Evolutionary conservation across 2,888 invertebrate species (phyloP), one percentile per base, ranked within the genome.

Genomic region (Cataglyphis albicans): DNA sequence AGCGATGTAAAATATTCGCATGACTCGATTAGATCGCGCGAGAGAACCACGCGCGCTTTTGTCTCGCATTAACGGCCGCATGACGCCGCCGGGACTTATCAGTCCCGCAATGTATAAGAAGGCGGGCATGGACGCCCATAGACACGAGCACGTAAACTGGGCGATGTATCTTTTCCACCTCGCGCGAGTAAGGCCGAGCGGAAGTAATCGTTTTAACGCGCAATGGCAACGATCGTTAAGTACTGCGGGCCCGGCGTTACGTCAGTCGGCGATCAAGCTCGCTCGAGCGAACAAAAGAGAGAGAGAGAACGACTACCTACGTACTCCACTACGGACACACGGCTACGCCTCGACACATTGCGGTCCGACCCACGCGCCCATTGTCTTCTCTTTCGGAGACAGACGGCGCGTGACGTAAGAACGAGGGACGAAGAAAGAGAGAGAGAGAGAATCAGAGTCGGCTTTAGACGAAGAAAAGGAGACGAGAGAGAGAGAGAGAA

Each of bases 281-380:
- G 55, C 52, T 68, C 83, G 84, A 86, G 88, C 85, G 89, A 67
- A 73, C 75, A 35, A 29, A 55, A 7, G 38, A 38, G 38, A 38
- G 44, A 52, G 48, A 52, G 2, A n/a, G 52, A 52, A n/a, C n/a
- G 88, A 88, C 87, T 89, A 88, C 89, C 88, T 90, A 88, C 90
- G 89, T 90, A 81, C 81, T 83, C 61, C 7, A 52, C 44, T 12
- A 44, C 44, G 12, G 44, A 44, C 70, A 89, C 68, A 90, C 90
- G 90, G 84, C 84, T 90, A 88, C 91, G 91, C 91, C 88, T 88
- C 92, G 93, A 93, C 93, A 91, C 93, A 92, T 88, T 82, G 90
- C 84, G 89, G n/a, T 90, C 90, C 92, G 92, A 93, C 93, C 94
- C 94, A 94, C 94, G 94, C 94, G 93, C 92, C 78, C 92, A 93